phyloP scores from a whole-genome alignment of 2,797 vertebrate genomes.

The Megaceryle alcyon region DNA sequence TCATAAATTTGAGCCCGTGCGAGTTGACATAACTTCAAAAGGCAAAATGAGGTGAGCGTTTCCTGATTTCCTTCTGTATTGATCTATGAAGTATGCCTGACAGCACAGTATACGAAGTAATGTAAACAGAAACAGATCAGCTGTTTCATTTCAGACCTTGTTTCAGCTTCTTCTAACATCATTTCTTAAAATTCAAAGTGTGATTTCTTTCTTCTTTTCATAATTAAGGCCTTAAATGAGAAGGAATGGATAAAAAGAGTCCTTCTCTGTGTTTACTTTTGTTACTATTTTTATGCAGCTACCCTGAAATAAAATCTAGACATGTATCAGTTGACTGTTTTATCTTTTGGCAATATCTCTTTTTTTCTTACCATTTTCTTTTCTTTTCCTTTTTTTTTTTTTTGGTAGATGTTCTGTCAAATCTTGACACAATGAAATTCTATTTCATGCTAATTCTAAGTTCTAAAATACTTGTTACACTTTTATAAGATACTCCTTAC shows the following conservation, averaged over 20 bases:
- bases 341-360: background rate
- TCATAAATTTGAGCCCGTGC: slow-evolving; percentile 91
- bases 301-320: background rate
- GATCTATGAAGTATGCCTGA: background rate
- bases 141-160: background rate
- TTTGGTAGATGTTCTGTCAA: background rate
- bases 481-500: background rate
- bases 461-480: background rate
- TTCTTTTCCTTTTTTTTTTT: background rate
- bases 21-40: slow-evolving; percentile 98
- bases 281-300: background rate
- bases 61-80: background rate
- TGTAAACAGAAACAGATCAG: background rate
- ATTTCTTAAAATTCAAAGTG: background rate
- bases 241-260: background rate
- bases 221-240: background rate
- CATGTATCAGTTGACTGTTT: background rate
- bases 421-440: background rate
- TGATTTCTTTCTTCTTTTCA: background rate
- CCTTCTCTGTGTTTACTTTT: background rate
- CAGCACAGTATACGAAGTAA: background rate
- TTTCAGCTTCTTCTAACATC: background rate
- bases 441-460: background rate
- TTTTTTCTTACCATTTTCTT: background rate
- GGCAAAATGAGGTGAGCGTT: slow-evolving; percentile 95